Evolutionary conservation across 2,113 vertebrate species (phyloP).

Genomic region (Phrynosoma blainvillii): DNA sequence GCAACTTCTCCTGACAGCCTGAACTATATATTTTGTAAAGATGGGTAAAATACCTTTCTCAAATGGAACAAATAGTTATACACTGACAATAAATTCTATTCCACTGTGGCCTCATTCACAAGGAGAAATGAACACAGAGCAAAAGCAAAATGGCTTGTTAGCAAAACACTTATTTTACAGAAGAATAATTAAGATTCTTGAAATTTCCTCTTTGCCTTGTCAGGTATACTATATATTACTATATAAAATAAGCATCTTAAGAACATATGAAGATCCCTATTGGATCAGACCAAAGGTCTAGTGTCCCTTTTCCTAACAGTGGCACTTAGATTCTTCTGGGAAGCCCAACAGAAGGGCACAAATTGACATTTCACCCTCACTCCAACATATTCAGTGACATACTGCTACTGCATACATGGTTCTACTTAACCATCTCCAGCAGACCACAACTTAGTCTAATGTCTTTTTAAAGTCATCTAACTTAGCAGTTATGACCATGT

Average conservation of each 20-base stretch:
- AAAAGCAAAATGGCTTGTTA: neutral
- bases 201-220: neutral
- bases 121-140: neutral
- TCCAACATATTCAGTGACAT: neutral
- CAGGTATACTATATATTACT: neutral
- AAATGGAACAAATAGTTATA: neutral
- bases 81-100: neutral
- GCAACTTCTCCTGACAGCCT: neutral
- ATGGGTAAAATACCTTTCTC: neutral
- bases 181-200: neutral
- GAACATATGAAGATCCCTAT: neutral
- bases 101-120: neutral
- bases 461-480: neutral
- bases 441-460: neutral
- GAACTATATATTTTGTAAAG: accelerated
- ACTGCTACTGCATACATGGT: neutral
- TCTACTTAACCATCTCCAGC: neutral
- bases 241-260: neutral
- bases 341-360: neutral
- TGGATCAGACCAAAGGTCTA: neutral
- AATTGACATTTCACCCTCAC: neutral
- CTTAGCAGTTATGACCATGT: neutral
- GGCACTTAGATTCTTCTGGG: neutral
- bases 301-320: neutral
- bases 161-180: neutral